These are phyloP conservation scores for Yponomeuta sedellus DNA, from an alignment of 2,888 invertebrate species.

Conservation along the genomic window DNA sequence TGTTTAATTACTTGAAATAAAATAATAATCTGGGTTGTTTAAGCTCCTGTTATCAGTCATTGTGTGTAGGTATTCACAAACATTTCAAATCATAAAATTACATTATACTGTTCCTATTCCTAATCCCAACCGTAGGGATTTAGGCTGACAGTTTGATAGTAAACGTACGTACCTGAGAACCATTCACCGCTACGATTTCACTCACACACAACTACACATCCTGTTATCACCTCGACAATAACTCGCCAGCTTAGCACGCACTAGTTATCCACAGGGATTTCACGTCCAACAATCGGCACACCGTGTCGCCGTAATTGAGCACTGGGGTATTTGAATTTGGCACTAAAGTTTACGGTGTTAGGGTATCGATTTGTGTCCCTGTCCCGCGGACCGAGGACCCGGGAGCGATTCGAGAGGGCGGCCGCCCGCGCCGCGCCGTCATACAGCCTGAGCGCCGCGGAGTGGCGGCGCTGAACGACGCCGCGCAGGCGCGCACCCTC, in stretches of 20 bases:
- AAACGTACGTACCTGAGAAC: slow-evolving; percentile 10
- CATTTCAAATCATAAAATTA: background rate
- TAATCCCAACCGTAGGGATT: background rate
- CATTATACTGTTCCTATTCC: background rate
- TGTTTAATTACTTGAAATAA: too few species aligned
- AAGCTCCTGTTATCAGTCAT: too few species aligned
- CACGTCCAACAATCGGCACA: background rate
- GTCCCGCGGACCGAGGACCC: slow-evolving; percentile 3
- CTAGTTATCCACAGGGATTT: background rate
- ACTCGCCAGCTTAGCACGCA: background rate
- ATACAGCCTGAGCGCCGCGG: slow-evolving; percentile 45
- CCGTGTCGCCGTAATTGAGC: background rate
- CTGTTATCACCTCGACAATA: slow-evolving; percentile 11
- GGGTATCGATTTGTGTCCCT: slow-evolving; percentile 22
- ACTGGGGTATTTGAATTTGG: slow-evolving; percentile 7
- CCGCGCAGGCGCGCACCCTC: slow-evolving; percentile 43
- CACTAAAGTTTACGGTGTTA: slow-evolving; percentile 4
- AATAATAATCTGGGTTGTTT: too few species aligned
- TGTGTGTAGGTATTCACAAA: too few species aligned
- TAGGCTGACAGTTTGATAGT: background rate
- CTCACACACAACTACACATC: slow-evolving; percentile 10
- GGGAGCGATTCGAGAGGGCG: slow-evolving; percentile 28
- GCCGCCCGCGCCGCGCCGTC: slow-evolving; percentile 53
- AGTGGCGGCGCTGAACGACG: slow-evolving; percentile 43
- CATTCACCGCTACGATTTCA: slow-evolving; percentile 11